These are phyloP conservation scores for Chloroclystis v-ata DNA, from an alignment of 2,888 invertebrate genomes.

Conservation along the genomic window DNA sequence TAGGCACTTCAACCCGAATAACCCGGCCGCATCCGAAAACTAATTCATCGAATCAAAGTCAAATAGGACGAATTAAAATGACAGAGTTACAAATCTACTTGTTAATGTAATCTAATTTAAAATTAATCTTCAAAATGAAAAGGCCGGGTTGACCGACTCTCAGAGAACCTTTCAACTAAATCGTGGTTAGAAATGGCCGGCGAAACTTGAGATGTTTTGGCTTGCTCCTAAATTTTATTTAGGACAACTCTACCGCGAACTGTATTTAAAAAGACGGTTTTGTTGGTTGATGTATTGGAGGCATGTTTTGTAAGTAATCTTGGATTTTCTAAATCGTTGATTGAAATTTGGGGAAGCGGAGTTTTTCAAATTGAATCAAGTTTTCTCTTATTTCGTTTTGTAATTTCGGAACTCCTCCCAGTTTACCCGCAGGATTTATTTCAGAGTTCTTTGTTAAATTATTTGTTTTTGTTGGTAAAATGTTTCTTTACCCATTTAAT, in stretches of 20 bases:
- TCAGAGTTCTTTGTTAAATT: slow-evolving; percentile 1
- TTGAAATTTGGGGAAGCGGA: slow-evolving; percentile 9
- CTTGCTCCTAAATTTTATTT: slow-evolving; percentile 58
- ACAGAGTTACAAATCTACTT: slow-evolving; percentile 47
- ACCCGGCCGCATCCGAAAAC: not conserved
- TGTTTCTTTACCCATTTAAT: too few relatives aligned
- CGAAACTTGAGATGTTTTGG: slow-evolving; percentile 45
- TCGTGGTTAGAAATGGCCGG: slow-evolving; percentile 37
- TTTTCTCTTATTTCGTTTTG: slow-evolving; percentile 1
- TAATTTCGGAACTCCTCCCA: not conserved
- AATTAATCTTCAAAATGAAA: slow-evolving; percentile 67
- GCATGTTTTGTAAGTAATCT: slow-evolving; percentile 9
- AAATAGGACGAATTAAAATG: slow-evolving; percentile 49
- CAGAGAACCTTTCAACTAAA: slow-evolving; percentile 20
- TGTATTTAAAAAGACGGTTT: slow-evolving; percentile 46
- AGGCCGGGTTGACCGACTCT: slow-evolving; percentile 41
- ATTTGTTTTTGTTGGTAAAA: not conserved
- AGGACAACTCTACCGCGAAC: slow-evolving; percentile 43
- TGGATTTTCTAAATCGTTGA: slow-evolving; percentile 7
- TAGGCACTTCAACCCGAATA: too few relatives aligned
- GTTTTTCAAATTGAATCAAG: slow-evolving; percentile 1
- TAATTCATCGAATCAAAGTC: slow-evolving; percentile 21
- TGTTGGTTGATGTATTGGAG: slow-evolving; percentile 20
- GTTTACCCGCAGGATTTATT: not conserved
- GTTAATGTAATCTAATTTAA: slow-evolving; percentile 68